Evolutionary conservation across 2,888 invertebrate genomes (phyloP).

Genomic region (Schizaphis graminum): DNA sequence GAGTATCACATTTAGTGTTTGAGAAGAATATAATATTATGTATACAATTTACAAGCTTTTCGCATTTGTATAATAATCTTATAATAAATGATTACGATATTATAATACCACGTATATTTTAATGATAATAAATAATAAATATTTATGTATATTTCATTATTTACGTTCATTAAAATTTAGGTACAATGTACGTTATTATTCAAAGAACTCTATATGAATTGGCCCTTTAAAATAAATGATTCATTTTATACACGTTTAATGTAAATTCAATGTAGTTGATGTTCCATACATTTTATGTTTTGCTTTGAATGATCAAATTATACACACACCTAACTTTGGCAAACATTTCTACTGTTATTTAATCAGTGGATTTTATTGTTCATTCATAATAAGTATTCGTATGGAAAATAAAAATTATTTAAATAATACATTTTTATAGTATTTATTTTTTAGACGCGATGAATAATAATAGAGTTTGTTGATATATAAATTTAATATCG

Average conservation of each 20-base stretch:
- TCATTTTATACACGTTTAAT: background rate
- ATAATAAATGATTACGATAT: background rate
- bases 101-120: background rate
- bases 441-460: background rate
- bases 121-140: background rate
- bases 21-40: background rate
- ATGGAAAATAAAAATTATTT: background rate
- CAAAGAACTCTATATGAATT: background rate
- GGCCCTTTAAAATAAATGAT: slow-evolving; percentile 22
- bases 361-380: slow-evolving; percentile 47
- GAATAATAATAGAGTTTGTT: slow-evolving; percentile 7
- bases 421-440: slow-evolving; percentile 12
- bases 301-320: slow-evolving; percentile 20
- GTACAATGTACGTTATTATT: slow-evolving; percentile 23
- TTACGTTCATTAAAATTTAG: slow-evolving; percentile 12
- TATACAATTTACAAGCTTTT: background rate
- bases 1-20: background rate
- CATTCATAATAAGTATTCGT: background rate
- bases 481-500: slow-evolving; percentile 30
- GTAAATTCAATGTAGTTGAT: slow-evolving; percentile 8
- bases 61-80: background rate
- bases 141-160: slow-evolving; percentile 37
- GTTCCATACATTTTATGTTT: background rate
- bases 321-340: slow-evolving; percentile 5
- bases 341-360: slow-evolving; percentile 34